phyloP scores from a whole-genome alignment of 2,888 invertebrate genomes.

The Zaprionus bogoriensis region DNA sequence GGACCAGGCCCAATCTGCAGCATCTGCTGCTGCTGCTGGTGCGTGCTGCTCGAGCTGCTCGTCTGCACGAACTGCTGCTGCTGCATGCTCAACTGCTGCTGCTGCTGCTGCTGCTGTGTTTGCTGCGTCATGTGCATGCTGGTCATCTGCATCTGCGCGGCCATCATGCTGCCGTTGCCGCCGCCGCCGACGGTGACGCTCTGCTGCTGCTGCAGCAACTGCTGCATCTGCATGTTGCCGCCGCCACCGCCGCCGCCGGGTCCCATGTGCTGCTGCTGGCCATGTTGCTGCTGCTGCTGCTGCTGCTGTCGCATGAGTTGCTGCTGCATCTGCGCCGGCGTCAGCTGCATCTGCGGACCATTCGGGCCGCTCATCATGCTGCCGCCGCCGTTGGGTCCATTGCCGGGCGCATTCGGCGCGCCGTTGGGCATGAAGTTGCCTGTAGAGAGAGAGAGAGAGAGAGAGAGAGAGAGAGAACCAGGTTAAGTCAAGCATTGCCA shows the following conservation, averaged over 20 bases:
- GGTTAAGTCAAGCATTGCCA: too few relatives aligned
- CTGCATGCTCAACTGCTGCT: slow-evolving; percentile 78
- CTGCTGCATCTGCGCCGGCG: slow-evolving; percentile 85
- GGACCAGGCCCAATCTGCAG: slow-evolving; percentile 45
- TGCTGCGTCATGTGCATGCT: slow-evolving; percentile 89
- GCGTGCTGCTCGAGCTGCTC: slow-evolving; percentile 74
- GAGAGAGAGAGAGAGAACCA: too few relatives aligned
- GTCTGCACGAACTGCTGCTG: slow-evolving; percentile 82
- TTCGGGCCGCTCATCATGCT: slow-evolving; percentile 75
- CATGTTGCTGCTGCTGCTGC: slow-evolving; percentile 78
- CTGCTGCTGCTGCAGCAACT: slow-evolving; percentile 79
- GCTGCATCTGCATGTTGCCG: slow-evolving; percentile 80
- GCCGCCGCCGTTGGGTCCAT: slow-evolving; percentile 41
- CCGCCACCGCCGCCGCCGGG: slow-evolving; percentile 49
- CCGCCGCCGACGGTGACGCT: slow-evolving; percentile 45
- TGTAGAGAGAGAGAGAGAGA: slow-evolving; percentile 18
- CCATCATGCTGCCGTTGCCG: slow-evolving; percentile 65
- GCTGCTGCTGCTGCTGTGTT: slow-evolving; percentile 56
- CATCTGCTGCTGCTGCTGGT: slow-evolving; percentile 82
- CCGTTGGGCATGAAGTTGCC: slow-evolving; percentile 81
- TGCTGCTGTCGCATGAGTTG: slow-evolving; percentile 82
- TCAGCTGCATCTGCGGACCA: slow-evolving; percentile 80
- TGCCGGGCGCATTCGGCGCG: slow-evolving; percentile 57
- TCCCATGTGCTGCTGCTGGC: slow-evolving; percentile 81
- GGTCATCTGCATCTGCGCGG: slow-evolving; percentile 84